These are phyloP conservation scores for Carabus problematicus DNA, from an alignment of 2,888 invertebrate genomes.

Conservation along the genomic window DNA sequence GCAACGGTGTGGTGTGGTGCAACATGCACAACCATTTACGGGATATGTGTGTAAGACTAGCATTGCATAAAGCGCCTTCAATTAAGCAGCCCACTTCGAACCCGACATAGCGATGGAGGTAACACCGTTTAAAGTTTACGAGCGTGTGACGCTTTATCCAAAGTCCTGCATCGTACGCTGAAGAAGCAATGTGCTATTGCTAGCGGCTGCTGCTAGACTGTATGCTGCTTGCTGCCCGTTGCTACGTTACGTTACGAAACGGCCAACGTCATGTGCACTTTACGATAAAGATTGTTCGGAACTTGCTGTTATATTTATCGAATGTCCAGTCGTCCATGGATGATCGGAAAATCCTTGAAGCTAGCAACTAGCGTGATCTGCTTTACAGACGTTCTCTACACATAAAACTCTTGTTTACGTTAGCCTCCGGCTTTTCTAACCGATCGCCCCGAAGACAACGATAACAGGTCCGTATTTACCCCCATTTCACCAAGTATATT, in stretches of 20 bases:
- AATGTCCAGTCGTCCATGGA: conserved; percentile 11
- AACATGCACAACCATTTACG: too few relatives aligned
- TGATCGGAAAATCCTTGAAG: conserved; percentile 19
- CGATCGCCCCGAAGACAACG: too few relatives aligned
- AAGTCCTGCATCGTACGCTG: conserved; percentile 10
- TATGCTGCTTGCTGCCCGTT: not conserved
- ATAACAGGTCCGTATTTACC: too few relatives aligned
- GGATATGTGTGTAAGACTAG: too few relatives aligned
- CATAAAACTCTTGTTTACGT: conserved; percentile 29
- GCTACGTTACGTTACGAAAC: too few relatives aligned
- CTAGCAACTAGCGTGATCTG: conserved; percentile 37
- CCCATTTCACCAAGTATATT: too few relatives aligned
- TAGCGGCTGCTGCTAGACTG: too few relatives aligned
- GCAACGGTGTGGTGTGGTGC: too few relatives aligned
- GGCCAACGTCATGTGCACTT: conserved; percentile 21
- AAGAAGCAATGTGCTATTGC: conserved; percentile 14
- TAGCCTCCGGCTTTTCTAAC: too few relatives aligned
- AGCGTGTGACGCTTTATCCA: conserved; percentile 23
- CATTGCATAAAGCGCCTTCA: not conserved
- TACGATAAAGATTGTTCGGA: conserved; percentile 37
- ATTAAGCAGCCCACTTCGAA: not conserved
- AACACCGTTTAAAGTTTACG: conserved; percentile 18
- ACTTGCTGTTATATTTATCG: conserved; percentile 38
- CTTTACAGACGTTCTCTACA: conserved; percentile 34
- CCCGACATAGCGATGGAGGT: too few relatives aligned